phyloP scores from a whole-genome alignment of 2,797 vertebrate genomes.

The Cheirogaleus major region DNA sequence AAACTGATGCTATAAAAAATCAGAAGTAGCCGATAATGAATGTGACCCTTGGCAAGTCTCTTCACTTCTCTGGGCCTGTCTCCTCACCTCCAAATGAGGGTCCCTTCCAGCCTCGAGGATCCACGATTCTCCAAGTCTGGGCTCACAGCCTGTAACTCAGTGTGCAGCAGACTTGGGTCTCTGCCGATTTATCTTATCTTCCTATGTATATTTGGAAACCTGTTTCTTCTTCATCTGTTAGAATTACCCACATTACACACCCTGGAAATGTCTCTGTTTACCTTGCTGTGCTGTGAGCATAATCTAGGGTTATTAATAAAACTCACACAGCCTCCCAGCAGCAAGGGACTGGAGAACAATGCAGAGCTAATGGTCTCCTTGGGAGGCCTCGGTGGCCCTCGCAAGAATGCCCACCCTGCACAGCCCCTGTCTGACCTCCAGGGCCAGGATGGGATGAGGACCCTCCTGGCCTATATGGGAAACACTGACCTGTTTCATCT shows the following conservation, averaged over 20 bases:
- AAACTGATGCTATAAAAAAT: background rate
- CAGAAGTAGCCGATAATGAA: background rate
- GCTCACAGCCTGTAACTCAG: constrained; percentile 30
- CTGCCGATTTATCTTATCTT: constrained; percentile 56
- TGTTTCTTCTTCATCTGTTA: constrained; percentile 65
- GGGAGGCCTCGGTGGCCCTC: background rate
- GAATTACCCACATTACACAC: background rate
- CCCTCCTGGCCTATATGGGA: fast-evolving
- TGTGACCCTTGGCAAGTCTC: background rate
- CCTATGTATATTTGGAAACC: constrained; percentile 66
- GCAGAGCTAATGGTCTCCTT: background rate
- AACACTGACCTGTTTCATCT: background rate
- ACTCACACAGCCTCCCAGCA: constrained; percentile 38
- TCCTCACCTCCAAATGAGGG: background rate
- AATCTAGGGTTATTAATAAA: constrained; percentile 58
- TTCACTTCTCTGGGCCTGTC: background rate
- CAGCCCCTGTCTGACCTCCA: background rate
- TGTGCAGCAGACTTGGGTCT: background rate
- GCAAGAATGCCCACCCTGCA: background rate
- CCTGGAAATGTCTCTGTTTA: constrained; percentile 68
- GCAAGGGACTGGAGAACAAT: background rate
- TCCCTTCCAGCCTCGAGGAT: background rate
- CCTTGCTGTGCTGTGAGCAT: constrained; percentile 62
- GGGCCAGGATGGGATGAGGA: background rate
- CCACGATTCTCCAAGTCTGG: background rate